Evolutionary conservation across 2,113 vertebrate species (phyloP).

Genomic region (Muntiacus reevesi): DNA sequence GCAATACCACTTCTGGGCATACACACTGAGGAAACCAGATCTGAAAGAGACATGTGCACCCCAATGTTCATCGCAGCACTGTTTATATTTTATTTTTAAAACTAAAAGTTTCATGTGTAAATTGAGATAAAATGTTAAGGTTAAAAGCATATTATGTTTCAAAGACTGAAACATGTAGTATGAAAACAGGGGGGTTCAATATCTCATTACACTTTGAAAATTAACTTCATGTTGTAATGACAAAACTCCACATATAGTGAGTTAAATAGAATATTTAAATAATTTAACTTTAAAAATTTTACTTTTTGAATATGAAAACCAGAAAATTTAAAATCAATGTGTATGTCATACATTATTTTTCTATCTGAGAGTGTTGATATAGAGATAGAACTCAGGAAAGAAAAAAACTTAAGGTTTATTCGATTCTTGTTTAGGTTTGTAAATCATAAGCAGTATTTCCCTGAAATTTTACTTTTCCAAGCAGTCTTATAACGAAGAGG

Average conservation of each 20-base stretch:
- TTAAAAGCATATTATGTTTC: not conserved
- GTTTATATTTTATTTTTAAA: not conserved
- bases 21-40: too few relatives aligned
- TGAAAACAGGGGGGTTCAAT: not conserved
- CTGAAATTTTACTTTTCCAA: not conserved
- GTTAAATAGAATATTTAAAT: not conserved
- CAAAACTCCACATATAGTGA: not conserved
- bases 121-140: not conserved
- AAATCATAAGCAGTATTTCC: not conserved
- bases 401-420: not conserved
- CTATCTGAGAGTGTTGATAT: not conserved
- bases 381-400: not conserved
- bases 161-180: not conserved
- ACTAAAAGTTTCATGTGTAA: not conserved
- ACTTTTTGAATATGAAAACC: not conserved
- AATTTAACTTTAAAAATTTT: not conserved
- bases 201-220: not conserved
- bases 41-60: too few relatives aligned
- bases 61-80: too few relatives aligned
- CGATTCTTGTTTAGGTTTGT: not conserved
- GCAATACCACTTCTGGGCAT: too few relatives aligned
- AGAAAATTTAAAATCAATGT: not conserved
- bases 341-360: not conserved
- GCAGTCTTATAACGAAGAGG: not conserved
- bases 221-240: not conserved